Evolutionary conservation across 2,888 invertebrate species (phyloP).

Genomic region (Apotomis turbidana): DNA sequence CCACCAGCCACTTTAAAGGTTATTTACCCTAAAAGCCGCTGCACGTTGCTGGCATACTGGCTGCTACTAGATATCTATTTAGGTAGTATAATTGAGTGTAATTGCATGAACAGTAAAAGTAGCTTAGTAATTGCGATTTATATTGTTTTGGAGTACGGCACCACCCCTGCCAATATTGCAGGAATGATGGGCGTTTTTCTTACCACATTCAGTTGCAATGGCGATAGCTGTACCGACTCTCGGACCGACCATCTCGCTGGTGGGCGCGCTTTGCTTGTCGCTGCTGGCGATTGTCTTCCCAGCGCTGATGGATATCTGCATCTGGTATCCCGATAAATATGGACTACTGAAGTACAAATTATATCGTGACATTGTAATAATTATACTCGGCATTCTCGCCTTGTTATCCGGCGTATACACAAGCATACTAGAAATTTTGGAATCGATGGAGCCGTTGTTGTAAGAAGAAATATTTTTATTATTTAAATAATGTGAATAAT

Average conservation of each 20-base stretch:
- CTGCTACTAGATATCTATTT: no score
- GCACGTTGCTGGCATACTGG: no score
- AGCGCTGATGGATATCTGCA: slow-evolving; percentile 80
- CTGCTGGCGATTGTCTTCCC: slow-evolving; percentile 93
- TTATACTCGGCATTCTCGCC: slow-evolving; percentile 49
- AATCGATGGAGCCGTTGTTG: background rate
- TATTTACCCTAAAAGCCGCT: background rate
- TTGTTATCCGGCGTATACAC: slow-evolving; percentile 61
- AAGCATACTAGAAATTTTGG: slow-evolving; percentile 57
- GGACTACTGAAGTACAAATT: slow-evolving; percentile 55
- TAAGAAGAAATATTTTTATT: no score
- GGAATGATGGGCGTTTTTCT: no score
- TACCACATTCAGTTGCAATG: slow-evolving; percentile 49
- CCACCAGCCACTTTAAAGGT: background rate
- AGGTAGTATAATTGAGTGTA: no score
- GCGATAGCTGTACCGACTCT: slow-evolving; percentile 90
- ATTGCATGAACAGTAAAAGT: no score
- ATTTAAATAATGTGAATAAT: no score
- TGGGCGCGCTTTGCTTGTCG: slow-evolving; percentile 94
- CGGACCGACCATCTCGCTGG: slow-evolving; percentile 89
- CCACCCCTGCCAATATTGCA: no score
- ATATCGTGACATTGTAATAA: slow-evolving; percentile 55
- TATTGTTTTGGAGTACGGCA: no score
- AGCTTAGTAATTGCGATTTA: no score
- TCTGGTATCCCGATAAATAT: slow-evolving; percentile 59